phyloP scores from a whole-genome alignment of 2,888 invertebrate genomes.

The Tipula unca region DNA sequence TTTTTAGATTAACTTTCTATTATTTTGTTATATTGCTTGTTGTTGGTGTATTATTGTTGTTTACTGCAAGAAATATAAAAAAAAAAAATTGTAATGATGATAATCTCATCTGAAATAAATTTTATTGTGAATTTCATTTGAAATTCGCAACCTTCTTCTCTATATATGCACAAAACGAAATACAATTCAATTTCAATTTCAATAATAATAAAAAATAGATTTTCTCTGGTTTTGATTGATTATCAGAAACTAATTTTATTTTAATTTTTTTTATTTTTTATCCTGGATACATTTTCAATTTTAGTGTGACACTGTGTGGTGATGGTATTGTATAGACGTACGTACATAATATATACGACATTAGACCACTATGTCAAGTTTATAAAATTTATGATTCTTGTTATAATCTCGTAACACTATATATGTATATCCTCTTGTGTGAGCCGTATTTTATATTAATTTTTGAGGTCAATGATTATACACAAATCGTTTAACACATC shows the following conservation, averaged over 20 bases:
- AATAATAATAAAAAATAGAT: not conserved
- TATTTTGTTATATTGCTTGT: constrained; percentile 1
- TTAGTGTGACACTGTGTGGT: not conserved
- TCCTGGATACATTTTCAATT: not conserved
- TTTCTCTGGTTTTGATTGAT: constrained; percentile 8
- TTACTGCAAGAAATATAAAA: not conserved
- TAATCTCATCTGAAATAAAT: constrained; percentile 8
- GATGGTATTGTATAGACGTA: too few relatives aligned
- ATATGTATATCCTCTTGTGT: not conserved
- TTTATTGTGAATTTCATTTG: not conserved
- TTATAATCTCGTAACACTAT: not conserved
- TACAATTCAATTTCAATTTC: not conserved
- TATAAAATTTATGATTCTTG: not conserved
- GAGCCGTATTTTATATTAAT: not conserved
- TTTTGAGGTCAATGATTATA: not conserved
- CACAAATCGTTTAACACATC: not conserved
- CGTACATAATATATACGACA: not conserved
- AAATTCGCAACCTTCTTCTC: not conserved
- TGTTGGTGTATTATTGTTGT: not conserved
- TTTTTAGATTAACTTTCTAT: constrained; percentile 8
- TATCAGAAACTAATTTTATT: not conserved
- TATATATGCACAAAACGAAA: not conserved
- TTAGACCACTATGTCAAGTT: too few relatives aligned
- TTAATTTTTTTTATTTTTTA: not conserved
- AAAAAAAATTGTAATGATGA: not conserved